Conservation (phyloP, 1,140 invertebrate genomes). For the Drosophila malerkotliana region DNA sequence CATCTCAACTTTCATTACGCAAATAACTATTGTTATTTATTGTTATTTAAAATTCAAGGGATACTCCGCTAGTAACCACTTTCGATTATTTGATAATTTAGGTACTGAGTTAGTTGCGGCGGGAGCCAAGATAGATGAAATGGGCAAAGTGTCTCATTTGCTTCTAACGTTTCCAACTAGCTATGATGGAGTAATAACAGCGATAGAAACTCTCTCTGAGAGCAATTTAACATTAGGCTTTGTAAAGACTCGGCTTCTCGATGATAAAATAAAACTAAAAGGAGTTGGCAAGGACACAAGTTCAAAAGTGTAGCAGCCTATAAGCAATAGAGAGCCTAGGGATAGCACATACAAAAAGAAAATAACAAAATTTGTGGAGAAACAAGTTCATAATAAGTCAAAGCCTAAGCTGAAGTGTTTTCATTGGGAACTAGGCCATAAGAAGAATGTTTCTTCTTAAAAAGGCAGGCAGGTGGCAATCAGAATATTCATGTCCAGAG, state of each 20-base stretch:
- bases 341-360: slow-evolving; percentile 6
- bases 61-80: slow-evolving; percentile 49
- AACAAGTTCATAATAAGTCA: no score
- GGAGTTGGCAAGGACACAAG: slow-evolving; percentile 17
- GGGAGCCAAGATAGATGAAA: slow-evolving; percentile 11
- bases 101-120: slow-evolving; percentile 55
- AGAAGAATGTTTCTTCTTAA: slow-evolving; percentile 52
- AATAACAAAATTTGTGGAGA: slow-evolving; percentile 2
- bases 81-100: slow-evolving; percentile 76
- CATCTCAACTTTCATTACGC: not conserved
- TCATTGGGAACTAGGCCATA: slow-evolving; percentile 43
- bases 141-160: slow-evolving; percentile 74
- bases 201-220: slow-evolving; percentile 20
- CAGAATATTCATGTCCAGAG: slow-evolving; percentile 6
- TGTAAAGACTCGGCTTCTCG: slow-evolving; percentile 26
- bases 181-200: slow-evolving; percentile 31
- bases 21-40: not conserved
- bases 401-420: slow-evolving; percentile 34
- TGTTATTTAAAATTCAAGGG: slow-evolving; percentile 5
- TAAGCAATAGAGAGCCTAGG: slow-evolving; percentile 10
- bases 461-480: slow-evolving; percentile 30
- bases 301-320: slow-evolving; percentile 13
- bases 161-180: not conserved
- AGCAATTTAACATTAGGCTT: slow-evolving; percentile 21
- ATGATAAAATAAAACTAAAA: not conserved